Conservation (phyloP, 2,797 vertebrate species). For the Crocodylus rhombifer region DNA sequence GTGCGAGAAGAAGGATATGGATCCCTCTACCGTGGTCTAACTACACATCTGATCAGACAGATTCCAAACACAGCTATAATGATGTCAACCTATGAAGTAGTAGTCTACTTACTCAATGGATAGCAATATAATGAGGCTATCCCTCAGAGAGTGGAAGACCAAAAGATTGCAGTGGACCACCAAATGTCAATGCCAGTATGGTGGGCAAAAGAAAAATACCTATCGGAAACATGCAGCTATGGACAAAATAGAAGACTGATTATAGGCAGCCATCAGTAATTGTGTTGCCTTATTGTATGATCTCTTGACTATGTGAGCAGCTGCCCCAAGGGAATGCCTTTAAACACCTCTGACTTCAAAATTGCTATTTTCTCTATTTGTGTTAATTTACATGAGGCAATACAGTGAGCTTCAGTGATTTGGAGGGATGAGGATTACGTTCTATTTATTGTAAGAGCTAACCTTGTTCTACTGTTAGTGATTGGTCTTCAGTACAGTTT, state of each 20-base stretch:
- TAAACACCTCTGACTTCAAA: slow-evolving; percentile 65
- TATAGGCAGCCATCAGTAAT: slow-evolving; percentile 59
- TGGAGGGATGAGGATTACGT: neutral
- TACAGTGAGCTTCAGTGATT: slow-evolving; percentile 51
- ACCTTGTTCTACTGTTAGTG: slow-evolving; percentile 31
- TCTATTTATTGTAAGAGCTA: slow-evolving; percentile 22
- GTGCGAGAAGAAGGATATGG: slow-evolving; percentile 94
- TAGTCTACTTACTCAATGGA: slow-evolving; percentile 94
- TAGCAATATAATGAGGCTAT: slow-evolving; percentile 76
- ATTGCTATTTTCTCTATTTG: slow-evolving; percentile 64
- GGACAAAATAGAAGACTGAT: slow-evolving; percentile 68
- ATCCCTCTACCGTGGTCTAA: slow-evolving; percentile 95
- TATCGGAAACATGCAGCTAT: slow-evolving; percentile 66
- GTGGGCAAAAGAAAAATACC: slow-evolving; percentile 55
- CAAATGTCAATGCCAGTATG: slow-evolving; percentile 65
- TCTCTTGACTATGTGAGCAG: slow-evolving; percentile 63
- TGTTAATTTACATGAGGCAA: slow-evolving; percentile 28
- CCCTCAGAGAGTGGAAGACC: slow-evolving; percentile 77
- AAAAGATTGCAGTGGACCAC: slow-evolving; percentile 86
- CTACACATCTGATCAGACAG: slow-evolving; percentile 96
- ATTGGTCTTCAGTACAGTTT: slow-evolving; percentile 54
- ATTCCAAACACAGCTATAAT: slow-evolving; percentile 99
- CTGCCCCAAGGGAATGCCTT: slow-evolving; percentile 67
- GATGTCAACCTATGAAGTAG: slow-evolving; percentile 99
- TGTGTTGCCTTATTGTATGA: slow-evolving; percentile 72